A percentile compares a stretch with the other conserved stretches of the same genome.
Conservation (phyloP, 2,888 invertebrate genomes). For the Sthenelais limicola region DNA sequence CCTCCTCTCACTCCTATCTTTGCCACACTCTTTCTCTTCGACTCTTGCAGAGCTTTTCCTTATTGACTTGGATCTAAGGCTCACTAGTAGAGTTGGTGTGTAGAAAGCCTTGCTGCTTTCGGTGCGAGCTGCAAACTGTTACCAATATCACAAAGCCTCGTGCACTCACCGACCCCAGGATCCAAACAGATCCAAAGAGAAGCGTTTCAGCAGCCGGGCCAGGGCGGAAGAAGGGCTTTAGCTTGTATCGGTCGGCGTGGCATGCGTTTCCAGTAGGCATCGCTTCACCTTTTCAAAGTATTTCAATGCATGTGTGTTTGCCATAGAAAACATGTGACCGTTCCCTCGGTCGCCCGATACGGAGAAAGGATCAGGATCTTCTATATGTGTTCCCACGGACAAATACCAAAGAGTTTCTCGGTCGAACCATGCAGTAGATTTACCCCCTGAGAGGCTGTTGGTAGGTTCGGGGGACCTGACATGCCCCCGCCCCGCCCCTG, state of each 20-base stretch:
- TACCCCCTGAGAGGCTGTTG: too few relatives aligned
- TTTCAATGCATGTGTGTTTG: slow-evolving; percentile 24
- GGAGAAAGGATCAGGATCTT: background rate
- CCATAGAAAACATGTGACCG: slow-evolving; percentile 34
- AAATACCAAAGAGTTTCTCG: too few relatives aligned
- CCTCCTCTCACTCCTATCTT: too few relatives aligned
- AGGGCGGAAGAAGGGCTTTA: background rate
- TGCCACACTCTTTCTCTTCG: too few relatives aligned
- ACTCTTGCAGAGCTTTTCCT: too few relatives aligned
- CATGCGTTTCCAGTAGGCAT: slow-evolving; percentile 2
- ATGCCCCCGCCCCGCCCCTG: too few relatives aligned
- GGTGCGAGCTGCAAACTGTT: too few relatives aligned
- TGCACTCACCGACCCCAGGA: slow-evolving; percentile 18
- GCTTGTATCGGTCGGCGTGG: background rate
- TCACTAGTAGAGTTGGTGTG: too few relatives aligned
- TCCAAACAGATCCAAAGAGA: slow-evolving; percentile 11
- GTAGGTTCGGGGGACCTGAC: too few relatives aligned
- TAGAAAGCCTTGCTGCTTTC: too few relatives aligned
- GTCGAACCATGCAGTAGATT: too few relatives aligned
- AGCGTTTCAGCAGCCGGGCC: background rate
- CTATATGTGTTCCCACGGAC: slow-evolving; percentile 25
- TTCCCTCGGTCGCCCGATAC: background rate
- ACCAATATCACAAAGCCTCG: background rate
- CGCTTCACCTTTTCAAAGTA: slow-evolving; percentile 11
- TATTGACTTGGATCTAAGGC: too few relatives aligned